phyloP scores from a whole-genome alignment of 2,888 invertebrate species.

The Cheilosia impressa region DNA sequence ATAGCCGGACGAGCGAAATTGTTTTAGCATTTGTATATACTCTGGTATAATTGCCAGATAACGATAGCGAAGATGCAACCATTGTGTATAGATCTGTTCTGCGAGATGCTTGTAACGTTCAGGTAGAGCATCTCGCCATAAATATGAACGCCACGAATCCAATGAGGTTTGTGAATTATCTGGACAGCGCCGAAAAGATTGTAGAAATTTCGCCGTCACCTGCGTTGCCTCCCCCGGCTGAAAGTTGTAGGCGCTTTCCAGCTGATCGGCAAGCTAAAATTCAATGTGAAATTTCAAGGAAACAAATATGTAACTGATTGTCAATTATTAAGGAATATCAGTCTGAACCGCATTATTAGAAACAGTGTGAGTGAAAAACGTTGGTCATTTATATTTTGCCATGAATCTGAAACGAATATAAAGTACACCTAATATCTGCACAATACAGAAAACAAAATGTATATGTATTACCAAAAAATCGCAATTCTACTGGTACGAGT shows the following conservation, averaged over 20 bases:
- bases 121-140: conserved; percentile 92
- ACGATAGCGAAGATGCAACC: conserved; percentile 91
- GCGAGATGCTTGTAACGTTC: conserved; percentile 89
- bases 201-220: conserved; percentile 88
- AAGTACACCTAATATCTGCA: conserved; percentile 16
- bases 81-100: conserved; percentile 90
- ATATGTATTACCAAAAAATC: neutral
- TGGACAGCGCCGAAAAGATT: conserved; percentile 91
- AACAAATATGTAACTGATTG: conserved; percentile 31
- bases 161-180: conserved; percentile 90
- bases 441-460: neutral
- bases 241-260: conserved; percentile 87
- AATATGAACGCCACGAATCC: conserved; percentile 90
- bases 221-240: conserved; percentile 87
- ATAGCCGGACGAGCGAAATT: conserved; percentile 88
- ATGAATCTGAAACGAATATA: conserved; percentile 46
- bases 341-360: conserved; percentile 46
- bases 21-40: conserved; percentile 88
- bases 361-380: conserved; percentile 25
- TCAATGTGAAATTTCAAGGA: conserved; percentile 35
- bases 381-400: conserved; percentile 20
- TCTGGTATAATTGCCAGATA: conserved; percentile 89
- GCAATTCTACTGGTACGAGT: neutral
- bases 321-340: conserved; percentile 8
- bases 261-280: conserved; percentile 80